Evolutionary conservation across 2,888 invertebrate genomes (phyloP), one percentile per base, ranked within the genome.

Genomic region (Leptura quadrifasciata): DNA sequence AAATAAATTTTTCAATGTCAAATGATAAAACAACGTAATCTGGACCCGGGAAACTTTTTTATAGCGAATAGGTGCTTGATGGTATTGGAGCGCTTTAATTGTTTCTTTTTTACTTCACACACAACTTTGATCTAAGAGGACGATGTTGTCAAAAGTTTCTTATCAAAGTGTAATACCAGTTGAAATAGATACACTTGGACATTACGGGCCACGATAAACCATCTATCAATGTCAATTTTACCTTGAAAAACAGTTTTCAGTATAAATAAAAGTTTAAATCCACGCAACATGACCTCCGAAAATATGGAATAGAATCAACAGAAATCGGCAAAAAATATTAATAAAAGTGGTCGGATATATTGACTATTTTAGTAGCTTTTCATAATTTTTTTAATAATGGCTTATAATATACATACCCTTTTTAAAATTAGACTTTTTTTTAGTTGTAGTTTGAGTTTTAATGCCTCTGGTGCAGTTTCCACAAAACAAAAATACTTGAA

Each of bases 121-220:
- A 47, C 47, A 47, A 47, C 47, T 47, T 47, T 39, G 12, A 39
- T 39, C 10, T 39, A 39, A 39, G 12, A 39, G 39, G 39, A 15
- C 47, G 47, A 47, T 47, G 47, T 47, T 47, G n/a, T 47, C 47
- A 47, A 47, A 47, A 47, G 47, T 47, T 47, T 47, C 15, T n/a
- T 47, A 47, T 47, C 39, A 15, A 39, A 39, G 39, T 39, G 39
- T 39, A 39, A 39, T 47, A 47, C 47, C n/a, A 47, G 47, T 47
- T 47, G 47, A n/a, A 47, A 47, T 47, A 47, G 47, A 47, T n/a
- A 47, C 47, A 47, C n/a, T 47, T n/a, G 47, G 47, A n/a, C 47
- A 6, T n/a, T 47, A 47, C 47, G 15, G 47, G 47, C n/a, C 5
- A 15, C 47, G n/a, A 47, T 15, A n/a, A 47, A 47, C 47, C 39